Evolutionary conservation across 1,140 invertebrate genomes (phyloP).

Genomic region (Eulimnadia texana): DNA sequence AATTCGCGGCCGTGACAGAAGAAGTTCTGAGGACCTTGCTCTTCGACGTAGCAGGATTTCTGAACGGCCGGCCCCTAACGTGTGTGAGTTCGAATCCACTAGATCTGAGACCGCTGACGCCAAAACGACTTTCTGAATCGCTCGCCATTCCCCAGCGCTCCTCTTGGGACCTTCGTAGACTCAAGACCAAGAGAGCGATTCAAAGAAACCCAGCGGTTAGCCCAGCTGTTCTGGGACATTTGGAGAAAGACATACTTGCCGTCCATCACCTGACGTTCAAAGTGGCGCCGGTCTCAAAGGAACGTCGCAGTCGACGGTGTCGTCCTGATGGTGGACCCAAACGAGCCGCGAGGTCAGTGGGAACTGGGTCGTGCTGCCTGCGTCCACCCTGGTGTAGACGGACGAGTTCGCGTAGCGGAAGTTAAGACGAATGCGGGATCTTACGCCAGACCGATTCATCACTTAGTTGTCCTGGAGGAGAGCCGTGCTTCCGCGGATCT

Average conservation of each 20-base stretch:
- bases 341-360: slow-evolving; percentile 24
- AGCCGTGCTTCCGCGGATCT: not conserved
- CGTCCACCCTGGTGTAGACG: slow-evolving; percentile 23
- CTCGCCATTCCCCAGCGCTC: not conserved
- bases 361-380: slow-evolving; percentile 24
- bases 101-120: slow-evolving; percentile 24
- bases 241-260: slow-evolving; percentile 19
- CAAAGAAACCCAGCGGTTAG: not conserved
- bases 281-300: not conserved
- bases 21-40: slow-evolving; percentile 22
- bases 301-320: slow-evolving; percentile 16
- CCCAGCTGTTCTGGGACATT: not conserved
- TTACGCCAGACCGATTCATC: not conserved
- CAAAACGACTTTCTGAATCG: slow-evolving; percentile 21
- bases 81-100: slow-evolving; percentile 23
- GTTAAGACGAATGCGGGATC: not conserved
- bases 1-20: not conserved
- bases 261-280: slow-evolving; percentile 11
- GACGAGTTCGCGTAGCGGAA: slow-evolving; percentile 20
- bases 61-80: slow-evolving; percentile 24
- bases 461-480: not conserved
- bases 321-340: slow-evolving; percentile 24
- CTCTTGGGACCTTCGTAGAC: not conserved
- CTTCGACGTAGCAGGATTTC: slow-evolving; percentile 21
- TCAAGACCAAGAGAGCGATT: not conserved